These are phyloP conservation scores for Matsumyia berberina DNA, from an alignment of 2,888 invertebrate species.

Conservation along the genomic window DNA sequence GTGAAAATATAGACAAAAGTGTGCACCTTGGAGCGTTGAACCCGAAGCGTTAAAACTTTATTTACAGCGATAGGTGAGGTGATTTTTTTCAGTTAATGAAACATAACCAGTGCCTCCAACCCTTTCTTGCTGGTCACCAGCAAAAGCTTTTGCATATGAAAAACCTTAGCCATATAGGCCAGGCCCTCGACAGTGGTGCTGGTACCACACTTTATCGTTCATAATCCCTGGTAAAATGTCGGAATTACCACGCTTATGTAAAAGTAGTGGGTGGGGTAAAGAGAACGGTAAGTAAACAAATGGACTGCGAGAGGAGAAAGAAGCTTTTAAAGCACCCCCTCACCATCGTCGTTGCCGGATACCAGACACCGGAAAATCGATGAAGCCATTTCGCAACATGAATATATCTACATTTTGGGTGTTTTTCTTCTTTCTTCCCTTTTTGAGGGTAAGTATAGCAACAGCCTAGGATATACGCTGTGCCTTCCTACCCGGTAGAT, in stretches of 20 bases:
- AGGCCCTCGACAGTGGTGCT: slow-evolving; percentile 1
- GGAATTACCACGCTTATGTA: slow-evolving; percentile 38
- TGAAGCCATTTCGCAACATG: slow-evolving; percentile 49
- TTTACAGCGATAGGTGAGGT: slow-evolving; percentile 38
- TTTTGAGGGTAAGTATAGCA: slow-evolving; percentile 17
- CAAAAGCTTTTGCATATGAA: slow-evolving; percentile 20
- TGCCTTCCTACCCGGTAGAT: slow-evolving; percentile 47
- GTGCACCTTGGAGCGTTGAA: slow-evolving; percentile 62
- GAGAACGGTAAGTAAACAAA: slow-evolving; percentile 18
- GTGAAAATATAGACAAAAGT: slow-evolving; percentile 18
- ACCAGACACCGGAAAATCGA: slow-evolving; percentile 74
- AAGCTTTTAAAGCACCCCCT: slow-evolving; percentile 42
- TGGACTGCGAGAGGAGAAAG: neutral
- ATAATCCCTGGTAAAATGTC: slow-evolving; percentile 51
- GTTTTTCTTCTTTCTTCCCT: neutral
- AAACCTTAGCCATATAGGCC: neutral
- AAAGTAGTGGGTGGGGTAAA: slow-evolving; percentile 20
- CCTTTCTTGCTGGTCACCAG: neutral
- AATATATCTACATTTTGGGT: neutral
- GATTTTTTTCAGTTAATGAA: slow-evolving; percentile 46
- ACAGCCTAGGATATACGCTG: slow-evolving; percentile 11
- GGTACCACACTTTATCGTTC: slow-evolving; percentile 26
- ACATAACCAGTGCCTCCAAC: slow-evolving; percentile 18
- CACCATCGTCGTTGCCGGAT: slow-evolving; percentile 16
- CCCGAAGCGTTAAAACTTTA: slow-evolving; percentile 46